Conservation (phyloP, 2,113 vertebrate species). For the Balaeniceps rex region DNA sequence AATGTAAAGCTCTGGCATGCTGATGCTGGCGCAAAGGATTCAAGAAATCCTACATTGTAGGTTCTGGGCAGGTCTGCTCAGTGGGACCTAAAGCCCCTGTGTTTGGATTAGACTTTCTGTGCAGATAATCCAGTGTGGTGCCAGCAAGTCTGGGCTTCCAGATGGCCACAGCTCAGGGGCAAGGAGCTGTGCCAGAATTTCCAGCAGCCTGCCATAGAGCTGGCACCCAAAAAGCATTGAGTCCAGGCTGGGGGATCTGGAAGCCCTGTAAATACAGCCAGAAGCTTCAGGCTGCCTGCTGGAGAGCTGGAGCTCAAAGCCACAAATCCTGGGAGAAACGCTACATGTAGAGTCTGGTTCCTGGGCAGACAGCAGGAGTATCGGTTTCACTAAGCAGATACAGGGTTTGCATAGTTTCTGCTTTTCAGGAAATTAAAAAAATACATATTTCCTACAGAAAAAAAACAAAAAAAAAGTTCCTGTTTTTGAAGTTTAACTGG, state of each 20-base stretch:
- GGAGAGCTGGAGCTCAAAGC: not conserved
- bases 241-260: not conserved
- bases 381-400: not conserved
- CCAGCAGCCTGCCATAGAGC: not conserved
- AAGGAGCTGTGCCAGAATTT: conserved; percentile 15
- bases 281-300: not conserved
- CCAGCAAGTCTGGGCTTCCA: not conserved
- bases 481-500: not conserved
- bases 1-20: not conserved
- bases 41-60: not conserved
- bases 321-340: not conserved
- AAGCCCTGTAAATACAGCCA: not conserved
- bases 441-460: not conserved
- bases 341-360: not conserved
- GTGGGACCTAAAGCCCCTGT: not conserved
- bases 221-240: not conserved
- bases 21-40: not conserved
- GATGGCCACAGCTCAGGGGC: not conserved
- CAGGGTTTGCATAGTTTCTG: not conserved
- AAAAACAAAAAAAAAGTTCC: not conserved
- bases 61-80: not conserved
- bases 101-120: not conserved
- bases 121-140: not conserved
- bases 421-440: not conserved
- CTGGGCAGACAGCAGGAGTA: not conserved